Evolutionary conservation across 2,888 invertebrate species (phyloP), one percentile per base, ranked within the genome.

Genomic region (Exocentrus adspersus): DNA sequence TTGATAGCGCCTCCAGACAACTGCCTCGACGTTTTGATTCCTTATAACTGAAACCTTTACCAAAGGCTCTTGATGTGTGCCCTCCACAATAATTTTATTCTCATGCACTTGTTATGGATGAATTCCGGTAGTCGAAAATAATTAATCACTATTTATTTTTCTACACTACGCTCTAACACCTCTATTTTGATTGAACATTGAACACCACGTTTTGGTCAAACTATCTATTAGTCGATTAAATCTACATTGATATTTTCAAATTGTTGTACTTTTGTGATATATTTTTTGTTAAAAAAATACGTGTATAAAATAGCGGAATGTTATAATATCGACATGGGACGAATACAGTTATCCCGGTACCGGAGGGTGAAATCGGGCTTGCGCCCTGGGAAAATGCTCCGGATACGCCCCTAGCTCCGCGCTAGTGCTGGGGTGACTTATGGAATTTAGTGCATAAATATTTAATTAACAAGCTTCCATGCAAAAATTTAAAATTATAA

Each of bases 21-120:
- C 84, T 71, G 84, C 82, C 77, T 84, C 83, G 72, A 84, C 78
- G 78, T 82, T 83, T 70, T 81, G 78, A 72, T 80, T 80, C 74
- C 83, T 81, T 69, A 83, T 83, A 72, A 83, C 80, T 74, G 83
- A 83, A 74, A 83, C 80, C 79, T 84, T 84, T 71, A 84, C 81
- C 70, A 84, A 78, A 71, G 78, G 79, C 70, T 82, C 83, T 71
- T 80, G 76, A 71, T 74, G 75, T 73, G 71, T 78, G 74, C 81
- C 82, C 81, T 81, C 81, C 81, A 81, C 79, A 78, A 72, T 79
- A 78, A 76, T 69, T 68, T 43, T 68, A 28, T 50, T 64, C 65
- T 21, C 62, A 63, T 43, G 65, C 69, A 56, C 68, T 67, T 62
- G 17, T 37, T 30, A 41, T 41, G 53, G 53, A 53, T 53, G 48